Conservation (phyloP, 2,113 vertebrate genomes). For the Oreocharis arfaki region DNA sequence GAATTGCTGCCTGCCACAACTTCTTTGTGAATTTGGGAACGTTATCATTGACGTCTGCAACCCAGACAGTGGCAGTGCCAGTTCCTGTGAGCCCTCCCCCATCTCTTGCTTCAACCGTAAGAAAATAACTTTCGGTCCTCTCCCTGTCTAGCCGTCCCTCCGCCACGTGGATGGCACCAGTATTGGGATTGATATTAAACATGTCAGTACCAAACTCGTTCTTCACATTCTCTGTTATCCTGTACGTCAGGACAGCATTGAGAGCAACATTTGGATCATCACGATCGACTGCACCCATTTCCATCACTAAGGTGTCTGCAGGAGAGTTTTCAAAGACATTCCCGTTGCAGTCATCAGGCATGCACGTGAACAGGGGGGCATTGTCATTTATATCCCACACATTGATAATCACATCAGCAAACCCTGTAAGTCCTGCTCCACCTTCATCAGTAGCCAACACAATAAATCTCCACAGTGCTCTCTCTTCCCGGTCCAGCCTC, state of each 20-base stretch:
- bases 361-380: slow-evolving; percentile 77
- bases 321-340: slow-evolving; percentile 81
- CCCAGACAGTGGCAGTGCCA: slow-evolving; percentile 79
- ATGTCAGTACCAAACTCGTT: slow-evolving; percentile 68
- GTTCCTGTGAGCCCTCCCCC: slow-evolving; percentile 84
- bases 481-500: slow-evolving; percentile 81
- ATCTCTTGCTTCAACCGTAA: slow-evolving; percentile 85
- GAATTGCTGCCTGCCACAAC: slow-evolving; percentile 71
- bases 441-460: slow-evolving; percentile 86
- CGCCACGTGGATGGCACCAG: slow-evolving; percentile 77
- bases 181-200: slow-evolving; percentile 79
- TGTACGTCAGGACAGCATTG: slow-evolving; percentile 83
- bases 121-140: slow-evolving; percentile 73
- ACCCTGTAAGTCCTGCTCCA: slow-evolving; percentile 88
- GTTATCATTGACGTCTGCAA: slow-evolving; percentile 83
- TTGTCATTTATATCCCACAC: slow-evolving; percentile 91
- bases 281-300: slow-evolving; percentile 82
- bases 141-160: slow-evolving; percentile 80
- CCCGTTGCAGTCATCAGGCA: slow-evolving; percentile 78
- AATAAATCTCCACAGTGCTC: slow-evolving; percentile 86
- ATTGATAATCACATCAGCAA: slow-evolving; percentile 88
- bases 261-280: slow-evolving; percentile 84
- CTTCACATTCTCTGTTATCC: slow-evolving; percentile 73
- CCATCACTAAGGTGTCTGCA: slow-evolving; percentile 80
- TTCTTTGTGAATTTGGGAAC: slow-evolving; percentile 77